A percentile compares a stretch with the other conserved stretches of the same genome.
Evolutionary conservation across 1,140 invertebrate species (phyloP).

Genomic region (Drepana arcuata): DNA sequence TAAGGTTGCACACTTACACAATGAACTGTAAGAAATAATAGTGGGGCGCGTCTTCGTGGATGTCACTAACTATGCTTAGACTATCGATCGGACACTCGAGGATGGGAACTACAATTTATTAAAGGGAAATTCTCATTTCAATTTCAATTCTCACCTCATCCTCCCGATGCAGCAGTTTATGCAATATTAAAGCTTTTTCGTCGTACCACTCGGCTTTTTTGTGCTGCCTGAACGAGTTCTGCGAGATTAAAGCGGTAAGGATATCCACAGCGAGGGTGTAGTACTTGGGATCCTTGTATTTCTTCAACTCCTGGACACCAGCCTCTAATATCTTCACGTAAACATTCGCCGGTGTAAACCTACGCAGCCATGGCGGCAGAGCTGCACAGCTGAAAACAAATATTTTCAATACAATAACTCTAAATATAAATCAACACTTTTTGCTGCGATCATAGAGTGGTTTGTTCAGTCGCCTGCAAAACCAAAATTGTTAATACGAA

Average conservation of each 20-base stretch:
- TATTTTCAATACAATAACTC: too few species aligned
- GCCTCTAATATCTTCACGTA: constrained; percentile 40
- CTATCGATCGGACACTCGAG: too few species aligned
- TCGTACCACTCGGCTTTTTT: constrained; percentile 49
- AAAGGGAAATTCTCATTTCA: too few species aligned
- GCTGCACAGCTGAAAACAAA: constrained; percentile 31
- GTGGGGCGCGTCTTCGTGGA: too few species aligned
- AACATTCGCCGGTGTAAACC: constrained; percentile 37
- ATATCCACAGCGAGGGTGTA: constrained; percentile 32
- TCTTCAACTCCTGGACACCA: constrained; percentile 45
- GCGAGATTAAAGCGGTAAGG: constrained; percentile 27
- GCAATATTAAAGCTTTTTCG: constrained; percentile 54
- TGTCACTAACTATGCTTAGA: too few species aligned
- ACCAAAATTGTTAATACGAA: too few species aligned
- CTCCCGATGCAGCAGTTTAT: constrained; percentile 25
- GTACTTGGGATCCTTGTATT: constrained; percentile 10
- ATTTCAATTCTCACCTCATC: constrained; percentile 32
- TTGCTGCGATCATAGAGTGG: too few species aligned
- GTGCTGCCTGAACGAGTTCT: constrained; percentile 42
- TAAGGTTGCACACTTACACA: too few species aligned
- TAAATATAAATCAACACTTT: too few species aligned
- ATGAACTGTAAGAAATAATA: too few species aligned
- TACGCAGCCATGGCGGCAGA: constrained; percentile 34
- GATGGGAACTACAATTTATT: too few species aligned
- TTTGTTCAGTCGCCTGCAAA: too few species aligned